Percentiles rank a stretch among this genome's conserved stretches.
Conservation (phyloP, 2,888 invertebrate species). For the Meandrusa payeni region DNA sequence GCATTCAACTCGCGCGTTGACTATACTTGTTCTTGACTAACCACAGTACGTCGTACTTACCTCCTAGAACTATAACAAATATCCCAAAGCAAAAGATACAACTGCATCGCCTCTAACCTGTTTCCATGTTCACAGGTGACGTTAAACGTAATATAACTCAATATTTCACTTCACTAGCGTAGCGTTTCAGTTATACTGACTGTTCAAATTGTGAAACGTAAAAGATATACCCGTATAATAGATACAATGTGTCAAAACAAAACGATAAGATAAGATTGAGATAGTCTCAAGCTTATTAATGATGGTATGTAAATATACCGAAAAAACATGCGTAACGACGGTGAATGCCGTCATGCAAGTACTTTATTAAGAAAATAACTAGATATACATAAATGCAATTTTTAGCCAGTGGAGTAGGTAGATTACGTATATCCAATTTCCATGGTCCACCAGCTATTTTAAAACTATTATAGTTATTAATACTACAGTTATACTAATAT, state of each 20-base stretch:
- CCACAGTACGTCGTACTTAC: conserved; percentile 9
- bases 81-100: conserved; percentile 1
- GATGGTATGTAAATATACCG: conserved; percentile 1
- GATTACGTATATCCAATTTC: too few relatives aligned
- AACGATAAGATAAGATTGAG: conserved; percentile 14
- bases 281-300: background rate
- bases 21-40: too few relatives aligned
- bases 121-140: conserved; percentile 20
- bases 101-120: conserved; percentile 15
- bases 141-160: background rate
- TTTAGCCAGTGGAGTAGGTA: too few relatives aligned
- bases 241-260: conserved; percentile 12
- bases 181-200: background rate
- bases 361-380: too few relatives aligned
- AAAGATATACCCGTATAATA: background rate
- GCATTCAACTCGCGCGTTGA: too few relatives aligned
- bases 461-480: too few relatives aligned
- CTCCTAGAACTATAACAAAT: conserved; percentile 6
- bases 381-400: too few relatives aligned
- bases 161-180: conserved; percentile 2
- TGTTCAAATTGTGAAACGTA: background rate
- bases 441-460: too few relatives aligned
- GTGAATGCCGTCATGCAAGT: too few relatives aligned
- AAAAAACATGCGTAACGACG: too few relatives aligned
- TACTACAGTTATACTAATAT: too few relatives aligned